These are phyloP conservation scores for Cerceris rybyensis DNA, from an alignment of 2,888 invertebrate genomes.

Conservation along the genomic window DNA sequence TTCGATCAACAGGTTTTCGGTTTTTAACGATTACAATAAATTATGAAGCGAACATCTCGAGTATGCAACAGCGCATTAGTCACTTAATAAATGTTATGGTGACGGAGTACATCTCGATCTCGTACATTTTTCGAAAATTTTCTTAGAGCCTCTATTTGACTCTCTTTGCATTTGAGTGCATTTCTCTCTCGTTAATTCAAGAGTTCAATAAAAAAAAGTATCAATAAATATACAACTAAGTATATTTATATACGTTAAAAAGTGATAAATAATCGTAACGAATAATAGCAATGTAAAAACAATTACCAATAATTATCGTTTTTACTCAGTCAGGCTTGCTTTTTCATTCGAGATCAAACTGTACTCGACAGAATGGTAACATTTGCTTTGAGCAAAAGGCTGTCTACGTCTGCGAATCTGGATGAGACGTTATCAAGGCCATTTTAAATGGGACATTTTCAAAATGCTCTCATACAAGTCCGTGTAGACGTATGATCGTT, in stretches of 20 bases:
- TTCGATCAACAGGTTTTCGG: constrained; percentile 58
- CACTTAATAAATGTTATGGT: constrained; percentile 54
- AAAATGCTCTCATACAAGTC: not conserved
- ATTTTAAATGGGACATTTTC: not conserved
- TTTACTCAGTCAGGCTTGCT: constrained; percentile 5
- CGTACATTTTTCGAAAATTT: not conserved
- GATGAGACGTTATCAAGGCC: not conserved
- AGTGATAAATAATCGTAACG: too few relatives aligned
- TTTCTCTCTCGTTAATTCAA: too few relatives aligned
- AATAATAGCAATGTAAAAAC: too few relatives aligned
- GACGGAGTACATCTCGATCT: constrained; percentile 47
- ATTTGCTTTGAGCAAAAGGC: constrained; percentile 59
- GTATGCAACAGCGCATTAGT: constrained; percentile 56
- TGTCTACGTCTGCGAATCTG: constrained; percentile 20
- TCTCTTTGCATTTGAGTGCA: too few relatives aligned
- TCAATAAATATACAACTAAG: too few relatives aligned
- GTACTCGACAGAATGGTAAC: constrained; percentile 60
- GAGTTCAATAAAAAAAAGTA: too few relatives aligned
- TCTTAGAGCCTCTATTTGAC: not conserved
- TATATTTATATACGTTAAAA: not conserved
- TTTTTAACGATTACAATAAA: constrained; percentile 55
- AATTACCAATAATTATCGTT: not conserved
- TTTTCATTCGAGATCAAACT: constrained; percentile 48
- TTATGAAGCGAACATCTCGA: constrained; percentile 62
- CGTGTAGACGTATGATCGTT: constrained; percentile 18